phyloP scores from a whole-genome alignment of 2,888 invertebrate genomes.

The Agriopis aurantiaria region DNA sequence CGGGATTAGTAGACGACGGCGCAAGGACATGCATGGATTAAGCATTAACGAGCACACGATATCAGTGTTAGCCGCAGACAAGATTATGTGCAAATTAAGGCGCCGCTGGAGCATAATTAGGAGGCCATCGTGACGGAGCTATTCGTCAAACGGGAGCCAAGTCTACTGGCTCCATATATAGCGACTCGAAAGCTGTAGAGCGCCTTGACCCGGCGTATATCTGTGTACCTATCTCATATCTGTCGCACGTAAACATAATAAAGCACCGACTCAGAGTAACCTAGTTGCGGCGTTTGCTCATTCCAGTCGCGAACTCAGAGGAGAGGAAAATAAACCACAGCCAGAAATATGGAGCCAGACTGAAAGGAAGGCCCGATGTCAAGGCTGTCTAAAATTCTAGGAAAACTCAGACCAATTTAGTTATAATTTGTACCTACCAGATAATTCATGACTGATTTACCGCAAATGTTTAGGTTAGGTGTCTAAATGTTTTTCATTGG shows the following conservation, averaged over 20 bases:
- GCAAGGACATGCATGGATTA: conserved; percentile 75
- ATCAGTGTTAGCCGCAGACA: conserved; percentile 63
- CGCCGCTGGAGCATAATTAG: conserved; percentile 62
- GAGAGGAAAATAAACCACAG: conserved; percentile 61
- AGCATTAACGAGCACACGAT: conserved; percentile 68
- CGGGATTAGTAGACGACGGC: conserved; percentile 62
- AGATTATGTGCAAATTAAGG: conserved; percentile 74
- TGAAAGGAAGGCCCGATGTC: conserved; percentile 52
- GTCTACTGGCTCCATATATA: conserved; percentile 75
- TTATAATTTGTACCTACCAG: conserved; percentile 7
- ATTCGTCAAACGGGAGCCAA: conserved; percentile 71
- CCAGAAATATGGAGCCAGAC: conserved; percentile 56
- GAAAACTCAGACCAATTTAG: conserved; percentile 48
- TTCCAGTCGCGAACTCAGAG: conserved; percentile 66
- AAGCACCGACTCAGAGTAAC: conserved; percentile 79
- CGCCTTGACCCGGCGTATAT: conserved; percentile 81
- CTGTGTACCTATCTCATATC: conserved; percentile 82
- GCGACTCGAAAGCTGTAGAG: conserved; percentile 80
- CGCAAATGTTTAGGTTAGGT: conserved; percentile 43
- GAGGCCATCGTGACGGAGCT: conserved; percentile 53
- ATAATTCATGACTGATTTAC: conserved; percentile 46
- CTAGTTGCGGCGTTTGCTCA: conserved; percentile 78
- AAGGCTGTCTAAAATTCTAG: conserved; percentile 55
- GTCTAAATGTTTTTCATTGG: conserved; percentile 45
- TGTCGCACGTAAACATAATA: conserved; percentile 84